Conservation (phyloP, 2,113 vertebrate genomes). For the Aptenodytes patagonicus region DNA sequence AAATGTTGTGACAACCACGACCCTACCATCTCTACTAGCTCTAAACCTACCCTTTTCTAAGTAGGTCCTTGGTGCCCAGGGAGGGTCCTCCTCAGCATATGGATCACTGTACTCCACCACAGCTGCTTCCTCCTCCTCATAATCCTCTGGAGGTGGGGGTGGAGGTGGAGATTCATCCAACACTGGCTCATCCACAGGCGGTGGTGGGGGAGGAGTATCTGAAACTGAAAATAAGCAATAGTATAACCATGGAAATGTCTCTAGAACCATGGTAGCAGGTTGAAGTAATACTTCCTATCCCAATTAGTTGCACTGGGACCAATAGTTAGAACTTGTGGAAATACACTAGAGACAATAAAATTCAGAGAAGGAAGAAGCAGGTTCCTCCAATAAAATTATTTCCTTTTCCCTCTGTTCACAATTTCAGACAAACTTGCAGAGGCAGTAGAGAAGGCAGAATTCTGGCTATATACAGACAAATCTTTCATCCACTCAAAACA, state of each 20-base stretch:
- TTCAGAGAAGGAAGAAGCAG: not conserved
- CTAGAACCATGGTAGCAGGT: not conserved
- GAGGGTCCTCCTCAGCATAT: conserved; percentile 96
- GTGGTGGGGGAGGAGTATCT: conserved; percentile 90
- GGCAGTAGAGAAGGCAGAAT: not conserved
- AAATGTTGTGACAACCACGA: not conserved
- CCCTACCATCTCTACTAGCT: not conserved
- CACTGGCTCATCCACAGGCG: conserved; percentile 83
- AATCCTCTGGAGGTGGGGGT: conserved; percentile 92
- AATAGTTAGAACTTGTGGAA: not conserved
- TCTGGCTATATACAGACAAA: not conserved
- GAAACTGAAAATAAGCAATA: conserved; percentile 76
- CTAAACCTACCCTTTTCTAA: conserved; percentile 87
- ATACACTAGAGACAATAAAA: not conserved
- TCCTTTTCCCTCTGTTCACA: not conserved
- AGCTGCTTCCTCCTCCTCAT: conserved; percentile 95
- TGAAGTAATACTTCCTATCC: not conserved
- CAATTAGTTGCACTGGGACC: not conserved
- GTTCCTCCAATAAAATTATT: not conserved
- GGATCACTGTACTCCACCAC: conserved; percentile 99
- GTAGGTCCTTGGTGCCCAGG: conserved; percentile 93
- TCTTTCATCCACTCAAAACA: not conserved
- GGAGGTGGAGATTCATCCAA: conserved; percentile 90
- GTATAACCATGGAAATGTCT: not conserved
- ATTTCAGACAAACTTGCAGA: not conserved